Evolutionary conservation across 2,888 invertebrate species (phyloP).

Genomic region (Drosophila subquinaria): DNA sequence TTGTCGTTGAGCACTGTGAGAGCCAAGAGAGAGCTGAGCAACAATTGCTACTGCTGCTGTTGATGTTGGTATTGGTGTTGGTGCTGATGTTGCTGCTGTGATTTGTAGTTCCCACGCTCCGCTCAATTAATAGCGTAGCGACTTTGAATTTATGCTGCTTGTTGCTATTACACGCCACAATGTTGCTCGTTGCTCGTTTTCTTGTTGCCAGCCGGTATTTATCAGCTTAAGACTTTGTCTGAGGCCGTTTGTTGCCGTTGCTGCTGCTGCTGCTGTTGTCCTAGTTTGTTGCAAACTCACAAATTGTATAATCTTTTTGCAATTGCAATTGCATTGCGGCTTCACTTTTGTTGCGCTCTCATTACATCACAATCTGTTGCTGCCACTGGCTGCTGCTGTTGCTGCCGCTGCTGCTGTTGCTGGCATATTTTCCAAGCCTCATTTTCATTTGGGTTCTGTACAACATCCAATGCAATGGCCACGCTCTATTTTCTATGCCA

Average conservation of each 20-base stretch:
- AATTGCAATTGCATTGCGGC: constrained; percentile 56
- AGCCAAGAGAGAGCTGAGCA: constrained; percentile 61
- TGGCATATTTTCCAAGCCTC: constrained; percentile 59
- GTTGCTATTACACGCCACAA: constrained; percentile 30
- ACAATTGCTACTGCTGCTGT: constrained; percentile 24
- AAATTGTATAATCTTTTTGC: constrained; percentile 78
- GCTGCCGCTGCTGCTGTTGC: constrained; percentile 33
- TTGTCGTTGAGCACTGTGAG: constrained; percentile 46
- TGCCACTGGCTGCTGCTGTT: constrained; percentile 36
- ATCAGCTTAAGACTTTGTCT: constrained; percentile 53
- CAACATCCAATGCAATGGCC: constrained; percentile 60
- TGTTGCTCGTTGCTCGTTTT: constrained; percentile 42
- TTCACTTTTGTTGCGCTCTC: constrained; percentile 76
- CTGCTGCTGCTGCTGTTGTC: constrained; percentile 59
- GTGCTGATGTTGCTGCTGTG: constrained; percentile 52
- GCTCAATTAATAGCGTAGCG: constrained; percentile 61
- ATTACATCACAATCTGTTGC: constrained; percentile 69
- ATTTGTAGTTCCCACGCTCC: constrained; percentile 77
- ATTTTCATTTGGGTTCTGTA: constrained; percentile 68
- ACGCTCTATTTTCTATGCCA: constrained; percentile 75
- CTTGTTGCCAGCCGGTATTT: constrained; percentile 66
- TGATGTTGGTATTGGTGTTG: constrained; percentile 19
- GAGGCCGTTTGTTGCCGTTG: constrained; percentile 39
- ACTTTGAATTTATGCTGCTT: constrained; percentile 70
- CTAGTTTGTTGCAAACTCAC: constrained; percentile 71